Percentiles rank a stretch among this genome's conserved stretches.
Evolutionary conservation across 92 coral and sea anemone genomes (phyloP).

Genomic region (Epizoanthus illoricatus): DNA sequence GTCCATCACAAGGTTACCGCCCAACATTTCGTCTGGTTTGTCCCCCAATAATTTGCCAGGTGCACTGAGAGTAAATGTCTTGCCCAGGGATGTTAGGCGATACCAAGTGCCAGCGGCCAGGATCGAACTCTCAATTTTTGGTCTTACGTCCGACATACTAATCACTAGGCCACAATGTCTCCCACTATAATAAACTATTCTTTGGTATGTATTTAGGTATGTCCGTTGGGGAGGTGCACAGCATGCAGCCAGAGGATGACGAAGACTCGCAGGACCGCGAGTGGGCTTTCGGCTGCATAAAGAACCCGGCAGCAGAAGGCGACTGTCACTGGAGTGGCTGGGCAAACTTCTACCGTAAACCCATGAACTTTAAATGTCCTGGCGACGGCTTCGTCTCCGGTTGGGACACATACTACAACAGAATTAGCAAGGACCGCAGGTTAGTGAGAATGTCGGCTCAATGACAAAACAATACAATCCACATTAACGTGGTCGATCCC

Average conservation of each 20-base stretch:
- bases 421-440: slow-evolving; percentile 24
- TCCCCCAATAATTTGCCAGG: too few relatives aligned
- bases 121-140: too few relatives aligned
- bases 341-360: not conserved
- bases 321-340: slow-evolving; percentile 25
- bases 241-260: slow-evolving; percentile 16
- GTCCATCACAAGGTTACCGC: too few relatives aligned
- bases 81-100: too few relatives aligned
- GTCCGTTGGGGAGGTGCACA: slow-evolving; percentile 5
- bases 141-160: too few relatives aligned
- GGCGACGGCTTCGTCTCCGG: slow-evolving; percentile 15
- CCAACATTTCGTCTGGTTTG: too few relatives aligned
- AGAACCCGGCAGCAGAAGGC: slow-evolving; percentile 4
- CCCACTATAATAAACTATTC: too few relatives aligned
- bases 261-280: slow-evolving; percentile 26
- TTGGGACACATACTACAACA: slow-evolving; percentile 3
- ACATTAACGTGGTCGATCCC: too few relatives aligned
- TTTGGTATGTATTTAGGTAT: not conserved
- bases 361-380: slow-evolving; percentile 24
- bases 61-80: too few relatives aligned
- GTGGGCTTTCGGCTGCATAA: slow-evolving; percentile 13
- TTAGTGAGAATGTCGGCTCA: not conserved
- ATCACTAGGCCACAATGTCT: too few relatives aligned
- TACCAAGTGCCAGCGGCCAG: too few relatives aligned
- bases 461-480: too few relatives aligned